phyloP scores from a whole-genome alignment of 1,140 invertebrate species.

The Temnothorax nylanderi region DNA sequence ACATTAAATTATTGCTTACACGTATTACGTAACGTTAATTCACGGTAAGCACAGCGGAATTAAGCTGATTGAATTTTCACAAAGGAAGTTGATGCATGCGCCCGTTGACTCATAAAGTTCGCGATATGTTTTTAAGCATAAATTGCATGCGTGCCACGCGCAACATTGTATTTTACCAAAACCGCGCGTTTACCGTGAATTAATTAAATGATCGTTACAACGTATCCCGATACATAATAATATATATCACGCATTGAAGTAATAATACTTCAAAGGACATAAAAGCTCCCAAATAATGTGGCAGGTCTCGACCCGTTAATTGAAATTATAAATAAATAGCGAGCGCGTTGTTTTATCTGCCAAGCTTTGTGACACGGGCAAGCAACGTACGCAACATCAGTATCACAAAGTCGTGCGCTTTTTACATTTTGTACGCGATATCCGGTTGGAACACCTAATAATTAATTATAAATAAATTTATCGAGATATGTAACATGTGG shows the following conservation, averaged over 20 bases:
- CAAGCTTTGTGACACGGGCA: slow-evolving; percentile 6
- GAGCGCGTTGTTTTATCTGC: slow-evolving; percentile 40
- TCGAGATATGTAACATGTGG: background rate
- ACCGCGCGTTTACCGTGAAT: slow-evolving; percentile 34
- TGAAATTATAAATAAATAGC: slow-evolving; percentile 56
- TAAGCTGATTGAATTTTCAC: slow-evolving; percentile 53
- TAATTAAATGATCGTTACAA: slow-evolving; percentile 58
- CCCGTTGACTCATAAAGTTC: slow-evolving; percentile 25
- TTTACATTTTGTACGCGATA: slow-evolving; percentile 5
- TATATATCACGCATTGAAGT: slow-evolving; percentile 28
- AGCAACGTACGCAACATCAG: background rate
- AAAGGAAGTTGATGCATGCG: slow-evolving; percentile 12
- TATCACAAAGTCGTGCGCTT: slow-evolving; percentile 9
- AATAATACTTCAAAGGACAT: slow-evolving; percentile 45
- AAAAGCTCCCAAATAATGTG: slow-evolving; percentile 31
- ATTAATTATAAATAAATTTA: slow-evolving; percentile 51
- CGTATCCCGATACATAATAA: slow-evolving; percentile 6
- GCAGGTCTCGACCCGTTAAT: slow-evolving; percentile 21
- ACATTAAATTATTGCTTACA: no score
- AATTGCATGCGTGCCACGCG: slow-evolving; percentile 16
- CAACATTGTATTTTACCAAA: slow-evolving; percentile 23
- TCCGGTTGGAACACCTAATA: background rate
- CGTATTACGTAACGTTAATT: slow-evolving; percentile 19
- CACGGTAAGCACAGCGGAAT: slow-evolving; percentile 10
- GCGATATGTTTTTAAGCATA: slow-evolving; percentile 35